These are phyloP conservation scores for Psephotus haematonotus DNA, from an alignment of 2,113 vertebrate species.

Conservation along the genomic window DNA sequence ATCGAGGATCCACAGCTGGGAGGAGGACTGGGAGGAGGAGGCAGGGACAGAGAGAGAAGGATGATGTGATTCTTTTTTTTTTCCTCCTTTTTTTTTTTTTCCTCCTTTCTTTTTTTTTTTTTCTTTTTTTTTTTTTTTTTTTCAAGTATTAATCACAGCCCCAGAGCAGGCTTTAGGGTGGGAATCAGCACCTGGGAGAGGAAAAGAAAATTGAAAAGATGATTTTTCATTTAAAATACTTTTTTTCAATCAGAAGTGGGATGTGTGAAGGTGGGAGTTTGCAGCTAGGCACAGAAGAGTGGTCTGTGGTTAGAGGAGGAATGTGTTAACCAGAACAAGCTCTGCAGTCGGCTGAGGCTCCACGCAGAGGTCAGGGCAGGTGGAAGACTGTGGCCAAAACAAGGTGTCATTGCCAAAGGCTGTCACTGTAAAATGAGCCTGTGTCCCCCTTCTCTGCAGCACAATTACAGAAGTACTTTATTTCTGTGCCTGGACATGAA, in stretches of 20 bases:
- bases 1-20: conserved; percentile 70
- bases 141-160: conserved; percentile 53
- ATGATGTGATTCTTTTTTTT: conserved; percentile 30
- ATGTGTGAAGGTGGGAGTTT: neutral
- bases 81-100: no score
- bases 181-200: conserved; percentile 73
- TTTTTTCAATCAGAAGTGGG: conserved; percentile 56
- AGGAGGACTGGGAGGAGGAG: neutral
- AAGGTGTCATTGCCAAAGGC: neutral
- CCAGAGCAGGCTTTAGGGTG: conserved; percentile 59
- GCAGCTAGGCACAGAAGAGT: conserved; percentile 59
- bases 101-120: no score
- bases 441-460: neutral
- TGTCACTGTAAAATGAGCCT: neutral
- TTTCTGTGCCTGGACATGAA: neutral
- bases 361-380: neutral
- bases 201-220: conserved; percentile 42
- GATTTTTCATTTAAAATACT: conserved; percentile 62
- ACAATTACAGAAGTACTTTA: neutral
- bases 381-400: neutral
- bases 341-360: neutral
- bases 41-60: conserved; percentile 19
- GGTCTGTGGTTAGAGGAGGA: neutral
- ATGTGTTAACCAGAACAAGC: neutral
- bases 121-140: neutral